Evolutionary conservation across 2,888 invertebrate genomes (phyloP), one percentile per base, ranked within the genome.

Genomic region (Pachymerium ferrugineum): DNA sequence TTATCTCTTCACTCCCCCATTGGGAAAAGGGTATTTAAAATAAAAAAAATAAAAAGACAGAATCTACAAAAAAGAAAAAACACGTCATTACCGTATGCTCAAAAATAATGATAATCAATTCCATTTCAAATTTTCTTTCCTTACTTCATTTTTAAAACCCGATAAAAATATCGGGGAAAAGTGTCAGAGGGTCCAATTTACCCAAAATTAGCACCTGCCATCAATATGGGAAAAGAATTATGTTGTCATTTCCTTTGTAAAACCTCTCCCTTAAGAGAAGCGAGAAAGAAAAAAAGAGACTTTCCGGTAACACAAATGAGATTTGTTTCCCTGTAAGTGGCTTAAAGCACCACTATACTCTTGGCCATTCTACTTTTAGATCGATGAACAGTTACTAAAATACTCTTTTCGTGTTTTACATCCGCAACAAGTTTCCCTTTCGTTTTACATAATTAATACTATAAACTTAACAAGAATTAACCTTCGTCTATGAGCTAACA

Each of bases 251-350:
- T 47, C 47, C 47, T 16, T 47, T 47, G 47, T 47, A 47, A 47
- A 47, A 47, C 47, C 47, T 47, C 16, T 47, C 47, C 47, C 22
- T 47, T 47, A 47, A 47, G 19, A 16, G n/a, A n/a, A 47, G 47
- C 16, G 16, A 16, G 47, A 3, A 16, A 8, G 47, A 8, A 47
- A 47, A 47, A 47, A 47, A 47, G 5, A 16, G 47, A 47, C 16
- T 47, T 47, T 47, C 47, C 47, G 47, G 47, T 47, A 47, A 47
- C 47, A 47, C 47, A 47, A 47, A 47, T 47, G 47, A 47, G 47
- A 47, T 47, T 47, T 47, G 47, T 47, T 47, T 47, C 22, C 47
- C 47, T 47, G 47, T 47, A 47, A 47, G 47, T 47, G 47, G 47
- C 47, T 47, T 47, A 47, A 47, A 47, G 47, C 47, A 47, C 47